A percentile compares a stretch with the other conserved stretches of the same genome.
Conservation (phyloP, 2,797 vertebrate species). For the Mormyrops attenuatus region DNA sequence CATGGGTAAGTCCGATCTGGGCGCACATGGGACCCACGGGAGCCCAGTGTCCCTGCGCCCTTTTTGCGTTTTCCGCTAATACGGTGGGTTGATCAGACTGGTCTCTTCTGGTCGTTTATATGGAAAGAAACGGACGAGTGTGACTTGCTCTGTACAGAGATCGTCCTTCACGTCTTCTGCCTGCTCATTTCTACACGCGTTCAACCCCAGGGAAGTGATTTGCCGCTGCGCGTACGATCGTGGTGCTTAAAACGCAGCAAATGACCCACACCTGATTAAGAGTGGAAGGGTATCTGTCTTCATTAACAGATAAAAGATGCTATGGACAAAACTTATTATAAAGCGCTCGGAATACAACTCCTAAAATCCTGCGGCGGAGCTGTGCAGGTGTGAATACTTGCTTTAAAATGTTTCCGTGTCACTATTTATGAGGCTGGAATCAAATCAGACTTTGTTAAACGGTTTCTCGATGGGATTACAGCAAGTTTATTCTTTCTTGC, state of each 20-base stretch:
- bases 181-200: not conserved
- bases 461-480: not conserved
- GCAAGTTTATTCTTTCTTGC: not conserved
- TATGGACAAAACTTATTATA: not conserved
- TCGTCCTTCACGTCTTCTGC: not conserved
- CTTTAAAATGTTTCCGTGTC: not conserved
- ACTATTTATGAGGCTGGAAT: not conserved
- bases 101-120: not conserved
- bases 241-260: not conserved
- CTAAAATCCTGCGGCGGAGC: not conserved
- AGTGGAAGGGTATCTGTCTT: not conserved
- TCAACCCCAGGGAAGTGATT: not conserved
- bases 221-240: no score
- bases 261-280: not conserved
- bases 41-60: not conserved
- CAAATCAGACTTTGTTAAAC: not conserved
- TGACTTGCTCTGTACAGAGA: not conserved
- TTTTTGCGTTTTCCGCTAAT: not conserved
- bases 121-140: not conserved
- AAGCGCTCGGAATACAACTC: not conserved
- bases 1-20: conserved; percentile 61
- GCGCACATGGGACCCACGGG: not conserved
- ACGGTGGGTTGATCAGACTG: not conserved
- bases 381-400: not conserved
- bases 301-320: not conserved